phyloP scores from a whole-genome alignment of 2,888 invertebrate genomes.

The Erpobdella octoculata region DNA sequence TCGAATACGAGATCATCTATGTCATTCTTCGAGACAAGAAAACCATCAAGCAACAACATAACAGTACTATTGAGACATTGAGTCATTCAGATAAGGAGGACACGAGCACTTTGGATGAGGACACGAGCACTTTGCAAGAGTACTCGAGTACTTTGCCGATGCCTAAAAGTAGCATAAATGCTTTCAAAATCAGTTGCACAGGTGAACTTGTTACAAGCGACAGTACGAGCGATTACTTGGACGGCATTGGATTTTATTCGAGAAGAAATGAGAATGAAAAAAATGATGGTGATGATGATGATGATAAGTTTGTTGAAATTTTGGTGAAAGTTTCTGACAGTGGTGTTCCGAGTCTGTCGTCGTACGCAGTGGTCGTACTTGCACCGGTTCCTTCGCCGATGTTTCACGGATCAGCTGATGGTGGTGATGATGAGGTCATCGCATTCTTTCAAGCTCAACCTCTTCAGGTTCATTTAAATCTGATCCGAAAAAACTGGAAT shows the following conservation, averaged over 20 bases:
- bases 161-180: no score
- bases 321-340: constrained; percentile 1
- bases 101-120: no score
- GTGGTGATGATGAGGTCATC: not conserved
- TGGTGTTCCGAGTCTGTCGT: not conserved
- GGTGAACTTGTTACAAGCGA: not conserved
- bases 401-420: not conserved
- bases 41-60: no score
- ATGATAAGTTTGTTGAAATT: no score
- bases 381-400: not conserved
- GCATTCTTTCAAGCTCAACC: not conserved
- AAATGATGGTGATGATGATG: not conserved
- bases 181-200: not conserved
- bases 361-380: not conserved
- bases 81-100: no score
- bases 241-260: not conserved
- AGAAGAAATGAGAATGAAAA: not conserved
- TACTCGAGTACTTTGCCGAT: no score
- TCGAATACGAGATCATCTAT: constrained; percentile 1
- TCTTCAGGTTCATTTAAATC: not conserved
- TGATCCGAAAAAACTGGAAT: not conserved
- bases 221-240: not conserved
- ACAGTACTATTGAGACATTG: no score
- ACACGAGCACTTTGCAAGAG: no score
- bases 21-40: no score